Evolutionary conservation across 2,113 vertebrate genomes (phyloP).

Genomic region (Bothrops jararaca): DNA sequence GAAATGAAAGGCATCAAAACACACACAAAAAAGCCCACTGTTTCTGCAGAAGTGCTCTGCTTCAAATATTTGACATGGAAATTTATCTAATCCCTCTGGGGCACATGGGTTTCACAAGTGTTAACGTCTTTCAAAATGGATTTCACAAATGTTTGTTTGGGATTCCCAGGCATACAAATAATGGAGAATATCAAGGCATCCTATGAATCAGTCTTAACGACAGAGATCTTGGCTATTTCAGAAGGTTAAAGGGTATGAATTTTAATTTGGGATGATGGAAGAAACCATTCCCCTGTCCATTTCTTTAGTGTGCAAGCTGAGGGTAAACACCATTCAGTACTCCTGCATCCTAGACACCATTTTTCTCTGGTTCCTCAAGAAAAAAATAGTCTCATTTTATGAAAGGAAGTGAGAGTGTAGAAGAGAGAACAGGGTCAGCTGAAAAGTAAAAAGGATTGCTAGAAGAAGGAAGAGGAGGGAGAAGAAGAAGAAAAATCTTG

Average conservation of each 20-base stretch:
- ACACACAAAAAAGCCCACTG: slow-evolving; percentile 71
- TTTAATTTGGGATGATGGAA: slow-evolving; percentile 63
- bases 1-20: slow-evolving; percentile 85
- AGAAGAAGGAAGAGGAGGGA: too few relatives aligned
- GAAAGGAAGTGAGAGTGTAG: slow-evolving; percentile 12
- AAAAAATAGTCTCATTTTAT: slow-evolving; percentile 58
- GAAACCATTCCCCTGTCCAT: slow-evolving; percentile 51
- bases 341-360: slow-evolving; percentile 30
- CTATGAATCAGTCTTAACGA: slow-evolving; percentile 72
- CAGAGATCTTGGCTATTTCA: slow-evolving; percentile 64
- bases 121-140: slow-evolving; percentile 83
- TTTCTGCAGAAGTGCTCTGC: slow-evolving; percentile 80
- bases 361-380: slow-evolving; percentile 50
- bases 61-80: slow-evolving; percentile 87
- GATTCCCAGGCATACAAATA: slow-evolving; percentile 74
- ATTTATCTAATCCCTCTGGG: slow-evolving; percentile 85
- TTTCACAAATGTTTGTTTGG: slow-evolving; percentile 85
- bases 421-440: background rate
- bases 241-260: slow-evolving; percentile 72
- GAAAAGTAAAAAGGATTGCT: background rate
- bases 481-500: background rate
- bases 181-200: slow-evolving; percentile 75
- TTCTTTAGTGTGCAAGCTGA: slow-evolving; percentile 34
- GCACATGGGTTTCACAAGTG: slow-evolving; percentile 76
- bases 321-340: slow-evolving; percentile 49